Conservation (phyloP, 2,113 vertebrate species). For the Syngnathus floridae region DNA sequence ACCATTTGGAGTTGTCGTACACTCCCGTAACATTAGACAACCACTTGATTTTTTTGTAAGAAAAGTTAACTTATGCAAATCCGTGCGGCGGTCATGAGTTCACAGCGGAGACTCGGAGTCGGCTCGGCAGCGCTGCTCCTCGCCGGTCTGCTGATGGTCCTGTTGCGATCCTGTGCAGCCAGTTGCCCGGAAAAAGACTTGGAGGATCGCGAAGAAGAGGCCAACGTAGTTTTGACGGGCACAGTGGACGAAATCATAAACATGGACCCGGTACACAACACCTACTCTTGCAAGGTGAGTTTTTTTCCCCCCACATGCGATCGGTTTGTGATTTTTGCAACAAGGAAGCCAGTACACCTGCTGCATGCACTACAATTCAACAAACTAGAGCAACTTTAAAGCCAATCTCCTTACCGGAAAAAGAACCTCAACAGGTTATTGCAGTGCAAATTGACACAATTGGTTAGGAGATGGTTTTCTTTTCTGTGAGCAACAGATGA, state of each 20-base stretch:
- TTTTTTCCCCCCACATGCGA: neutral
- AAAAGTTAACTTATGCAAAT: conserved; percentile 38
- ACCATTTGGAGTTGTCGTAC: conserved; percentile 8
- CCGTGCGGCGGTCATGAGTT: conserved; percentile 50
- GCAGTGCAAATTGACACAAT: neutral
- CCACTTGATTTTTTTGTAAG: neutral
- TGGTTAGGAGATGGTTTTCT: neutral
- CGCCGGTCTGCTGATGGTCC: conserved; percentile 52
- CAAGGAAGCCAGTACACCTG: conserved; percentile 36
- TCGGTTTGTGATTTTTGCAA: neutral
- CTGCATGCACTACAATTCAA: neutral
- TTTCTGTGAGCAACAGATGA: neutral
- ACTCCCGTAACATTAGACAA: neutral
- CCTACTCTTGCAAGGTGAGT: conserved; percentile 94
- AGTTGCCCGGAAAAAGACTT: conserved; percentile 83
- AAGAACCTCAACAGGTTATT: neutral
- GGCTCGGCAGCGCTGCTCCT: conserved; percentile 62
- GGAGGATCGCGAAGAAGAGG: conserved; percentile 84
- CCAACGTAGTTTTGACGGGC: conserved; percentile 90
- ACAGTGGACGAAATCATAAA: conserved; percentile 96
- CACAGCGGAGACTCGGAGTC: conserved; percentile 45
- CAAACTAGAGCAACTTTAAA: neutral
- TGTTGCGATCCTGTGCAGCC: conserved; percentile 61
- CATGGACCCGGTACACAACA: conserved; percentile 93
- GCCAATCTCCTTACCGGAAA: neutral